Base-by-base conservation (phyloP, 1,140 invertebrate genomes). In the Hypsibius dujardini region DNA sequence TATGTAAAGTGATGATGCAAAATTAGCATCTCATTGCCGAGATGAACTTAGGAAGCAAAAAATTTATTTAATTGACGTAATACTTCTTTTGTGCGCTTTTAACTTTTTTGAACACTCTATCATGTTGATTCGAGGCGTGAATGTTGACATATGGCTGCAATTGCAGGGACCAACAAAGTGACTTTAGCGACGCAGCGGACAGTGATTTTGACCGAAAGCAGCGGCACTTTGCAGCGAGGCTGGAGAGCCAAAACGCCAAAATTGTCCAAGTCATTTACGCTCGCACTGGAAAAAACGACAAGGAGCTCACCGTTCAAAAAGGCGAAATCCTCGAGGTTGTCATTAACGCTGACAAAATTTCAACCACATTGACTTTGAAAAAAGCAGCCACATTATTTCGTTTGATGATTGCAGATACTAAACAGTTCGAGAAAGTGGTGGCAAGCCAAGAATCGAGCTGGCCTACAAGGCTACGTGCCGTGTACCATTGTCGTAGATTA, bases 371-470 rank as follows among this genome's bases (percentile, higher is more conserved):
- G 28, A 28, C 28, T 28, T 28, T 28, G 28, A 28, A 28, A 28
- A 28, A 28, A 28, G 28, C 28, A 28, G 28, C 28, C 28, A 28
- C 28, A 28, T 28, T 28, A 28, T 28, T 28, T 28, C 28, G 28
- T 28, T 28, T 28, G 28, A 28, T 28, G 28, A 73, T 75, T 79
- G 40, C 76, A 92, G 89, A 86, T 95, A 59, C 81, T 98, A 69
- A 94, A 97, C 78, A 91, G 95, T 79, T 88, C 86, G 56, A 85
- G 93, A 74, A 98, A 98, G 79, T 98, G 95, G 95, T 98, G 95
- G 95, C 94, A 95, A 81, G 89, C 93, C 73, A 84, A 90, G 72
- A 98, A 98, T 79, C 84, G 85, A 46, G 84, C 87, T 73, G 90
- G 90, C 1, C 86, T 90, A 77, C 83, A 90, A 3, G 94, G 91